Conservation (phyloP, 1,140 invertebrate genomes). For the Aphelinus atriplicis region DNA sequence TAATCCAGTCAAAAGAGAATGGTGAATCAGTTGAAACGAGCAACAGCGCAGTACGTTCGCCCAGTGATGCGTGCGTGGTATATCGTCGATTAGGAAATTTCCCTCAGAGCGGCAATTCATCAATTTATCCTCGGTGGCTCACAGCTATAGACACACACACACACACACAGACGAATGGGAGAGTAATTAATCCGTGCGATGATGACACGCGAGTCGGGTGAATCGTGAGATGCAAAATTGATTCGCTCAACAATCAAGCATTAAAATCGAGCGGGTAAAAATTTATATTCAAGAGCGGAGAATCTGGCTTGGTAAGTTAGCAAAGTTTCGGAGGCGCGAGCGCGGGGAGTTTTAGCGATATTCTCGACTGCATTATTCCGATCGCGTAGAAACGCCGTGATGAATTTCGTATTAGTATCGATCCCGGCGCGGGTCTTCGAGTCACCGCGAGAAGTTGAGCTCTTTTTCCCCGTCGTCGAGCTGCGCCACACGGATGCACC, state of each 20-base stretch:
- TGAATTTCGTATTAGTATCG: slow-evolving; percentile 42
- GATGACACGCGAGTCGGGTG: no score
- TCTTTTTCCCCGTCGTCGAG: slow-evolving; percentile 1
- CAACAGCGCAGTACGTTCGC: no score
- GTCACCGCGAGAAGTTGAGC: neutral
- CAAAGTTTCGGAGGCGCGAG: slow-evolving; percentile 3
- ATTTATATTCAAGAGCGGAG: slow-evolving; percentile 19
- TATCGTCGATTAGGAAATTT: no score
- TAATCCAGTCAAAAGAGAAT: no score
- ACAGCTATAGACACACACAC: no score
- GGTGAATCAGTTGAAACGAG: no score
- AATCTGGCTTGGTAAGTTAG: slow-evolving; percentile 8
- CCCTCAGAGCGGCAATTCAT: no score
- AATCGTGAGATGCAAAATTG: neutral
- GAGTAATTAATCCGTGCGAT: no score
- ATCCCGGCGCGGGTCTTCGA: slow-evolving; percentile 27
- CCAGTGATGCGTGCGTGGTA: no score
- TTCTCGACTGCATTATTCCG: slow-evolving; percentile 24
- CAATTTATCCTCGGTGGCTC: no score
- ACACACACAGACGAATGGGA: no score
- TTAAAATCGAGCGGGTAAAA: neutral
- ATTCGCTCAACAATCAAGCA: neutral
- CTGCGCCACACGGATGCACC: neutral
- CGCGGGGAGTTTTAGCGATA: slow-evolving; percentile 1
- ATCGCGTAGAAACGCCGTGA: slow-evolving; percentile 27